These are phyloP conservation scores for Falco columbarius DNA, from an alignment of 2,797 vertebrate species.

Conservation along the genomic window DNA sequence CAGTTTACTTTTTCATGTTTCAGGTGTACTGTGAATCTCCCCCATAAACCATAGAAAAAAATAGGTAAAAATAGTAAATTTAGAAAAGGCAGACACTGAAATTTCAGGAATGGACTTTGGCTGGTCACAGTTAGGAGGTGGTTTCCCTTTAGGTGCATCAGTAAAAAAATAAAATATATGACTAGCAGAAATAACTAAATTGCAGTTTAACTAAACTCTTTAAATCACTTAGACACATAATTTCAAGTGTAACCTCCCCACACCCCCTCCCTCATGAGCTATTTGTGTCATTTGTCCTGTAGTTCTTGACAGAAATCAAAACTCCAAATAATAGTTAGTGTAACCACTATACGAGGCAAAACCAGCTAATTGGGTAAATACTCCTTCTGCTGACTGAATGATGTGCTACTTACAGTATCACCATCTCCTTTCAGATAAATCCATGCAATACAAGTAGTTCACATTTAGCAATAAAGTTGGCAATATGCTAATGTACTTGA, in stretches of 20 bases:
- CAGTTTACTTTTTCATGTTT: not conserved
- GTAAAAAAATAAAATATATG: not conserved
- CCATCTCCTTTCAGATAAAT: not conserved
- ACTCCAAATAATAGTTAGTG: not conserved
- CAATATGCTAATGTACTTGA: not conserved
- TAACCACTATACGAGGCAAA: not conserved
- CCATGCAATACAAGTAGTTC: not conserved
- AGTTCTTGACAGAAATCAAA: not conserved
- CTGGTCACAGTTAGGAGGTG: not conserved
- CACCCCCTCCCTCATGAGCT: not conserved
- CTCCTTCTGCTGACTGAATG: not conserved
- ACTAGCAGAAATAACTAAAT: not conserved
- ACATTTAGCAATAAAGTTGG: not conserved
- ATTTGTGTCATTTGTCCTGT: not conserved
- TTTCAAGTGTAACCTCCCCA: not conserved
- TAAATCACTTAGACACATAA: not conserved
- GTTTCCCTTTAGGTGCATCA: not conserved
- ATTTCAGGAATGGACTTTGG: not conserved
- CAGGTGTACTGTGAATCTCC: not conserved
- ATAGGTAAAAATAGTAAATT: not conserved
- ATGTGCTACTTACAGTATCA: not conserved
- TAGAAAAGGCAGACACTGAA: not conserved
- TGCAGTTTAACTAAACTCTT: not conserved
- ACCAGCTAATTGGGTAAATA: slow-evolving; percentile 5
- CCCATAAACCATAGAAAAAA: not conserved